Evolutionary conservation across 2,113 vertebrate genomes (phyloP), one percentile per base, ranked within the genome.

Genomic region (Equus quagga): DNA sequence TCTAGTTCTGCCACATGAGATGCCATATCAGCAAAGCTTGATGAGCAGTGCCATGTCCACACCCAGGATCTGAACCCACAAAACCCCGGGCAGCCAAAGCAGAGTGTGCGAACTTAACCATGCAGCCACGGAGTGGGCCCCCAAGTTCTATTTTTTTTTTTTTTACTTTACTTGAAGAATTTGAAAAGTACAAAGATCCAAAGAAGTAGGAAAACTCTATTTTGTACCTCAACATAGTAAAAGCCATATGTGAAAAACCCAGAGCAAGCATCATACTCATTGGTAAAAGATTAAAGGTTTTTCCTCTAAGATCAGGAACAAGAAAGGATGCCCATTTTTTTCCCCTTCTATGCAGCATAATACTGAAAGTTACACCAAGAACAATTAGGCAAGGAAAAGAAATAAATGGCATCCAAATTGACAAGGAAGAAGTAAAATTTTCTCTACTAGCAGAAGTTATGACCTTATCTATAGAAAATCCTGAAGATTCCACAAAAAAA

Each of bases 131-230:
- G 36, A 41, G 36, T 3, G 36, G 36, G 36, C 36, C 36, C 36
- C 36, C 36, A 41, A 41, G 36, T 89, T 85, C 33, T 89, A 58
- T 72, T 90, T 46, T 33, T 69, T 70, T 62, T 51, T 82, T 36
- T 79, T 70, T 64, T 33, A 17, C 24, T 56, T 79, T 93, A 75
- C 41, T 85, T 90, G 41, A 76, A 81, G n/a, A 87, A 58, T 60
- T 94, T 65, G 13, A 56, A 96, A 95, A 89, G 19, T 46, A 75
- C 41, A 70, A 72, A 95, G 90, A 86, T 44, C 18, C 19, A 92
- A 65, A 81, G 54, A 33, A 46, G 70, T 44, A 26, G 36, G 73
- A 92, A 94, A 96, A 41, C 18, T 84, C 41, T 70, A 73, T 64
- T 94, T 80, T 72, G 36, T 89, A 41, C 79, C 65, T 72, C 44